A percentile compares a stretch with the other conserved stretches of the same genome.
These are phyloP conservation scores for Eulemur coronatus DNA, from an alignment of 2,797 vertebrate genomes.

Conservation along the genomic window DNA sequence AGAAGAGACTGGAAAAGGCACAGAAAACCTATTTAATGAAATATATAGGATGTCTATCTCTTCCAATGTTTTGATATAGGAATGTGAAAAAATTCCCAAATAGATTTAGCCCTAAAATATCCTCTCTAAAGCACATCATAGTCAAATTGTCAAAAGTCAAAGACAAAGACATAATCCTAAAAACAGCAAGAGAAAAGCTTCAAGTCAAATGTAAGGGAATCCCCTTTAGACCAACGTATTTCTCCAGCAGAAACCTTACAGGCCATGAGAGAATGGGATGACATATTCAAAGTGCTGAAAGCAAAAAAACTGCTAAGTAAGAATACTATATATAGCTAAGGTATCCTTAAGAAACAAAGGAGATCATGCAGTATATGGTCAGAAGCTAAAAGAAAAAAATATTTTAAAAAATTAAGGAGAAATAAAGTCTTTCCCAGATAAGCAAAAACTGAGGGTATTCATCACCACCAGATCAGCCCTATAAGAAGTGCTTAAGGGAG, in stretches of 20 bases:
- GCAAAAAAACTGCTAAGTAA: no score
- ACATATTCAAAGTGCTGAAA: no score
- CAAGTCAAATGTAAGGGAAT: background rate
- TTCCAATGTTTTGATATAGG: no score
- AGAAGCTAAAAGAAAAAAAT: no score
- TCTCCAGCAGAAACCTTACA: background rate
- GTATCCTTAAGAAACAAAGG: background rate
- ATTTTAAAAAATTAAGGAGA: no score
- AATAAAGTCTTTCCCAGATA: background rate
- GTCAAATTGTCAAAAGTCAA: background rate
- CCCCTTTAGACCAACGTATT: background rate
- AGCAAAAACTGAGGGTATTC: background rate
- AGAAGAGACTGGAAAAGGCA: background rate
- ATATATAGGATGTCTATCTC: no score
- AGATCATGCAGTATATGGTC: background rate
- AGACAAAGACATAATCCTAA: background rate
- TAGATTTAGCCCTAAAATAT: background rate
- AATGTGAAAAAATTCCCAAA: no score
- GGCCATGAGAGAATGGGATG: background rate
- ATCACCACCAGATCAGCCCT: background rate
- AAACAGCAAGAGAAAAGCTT: background rate
- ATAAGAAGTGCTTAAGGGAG: background rate
- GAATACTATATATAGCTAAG: background rate
- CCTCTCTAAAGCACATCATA: background rate
- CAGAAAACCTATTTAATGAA: background rate